phyloP scores from a whole-genome alignment of 2,888 invertebrate genomes.

The Agonopterix alstromeriana region DNA sequence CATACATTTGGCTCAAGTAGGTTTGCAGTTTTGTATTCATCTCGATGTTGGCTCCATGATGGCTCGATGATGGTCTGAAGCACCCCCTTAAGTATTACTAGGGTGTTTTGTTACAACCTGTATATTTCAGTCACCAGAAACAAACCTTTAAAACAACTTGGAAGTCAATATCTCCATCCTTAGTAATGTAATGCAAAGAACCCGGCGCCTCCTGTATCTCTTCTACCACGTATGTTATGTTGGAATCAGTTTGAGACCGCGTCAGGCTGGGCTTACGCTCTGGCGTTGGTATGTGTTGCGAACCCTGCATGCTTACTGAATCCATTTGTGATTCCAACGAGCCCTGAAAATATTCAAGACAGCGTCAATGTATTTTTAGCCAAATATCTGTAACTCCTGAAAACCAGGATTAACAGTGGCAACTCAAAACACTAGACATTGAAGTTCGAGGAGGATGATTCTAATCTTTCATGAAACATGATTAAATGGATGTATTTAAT shows the following conservation, averaged over 20 bases:
- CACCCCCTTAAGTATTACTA: too few relatives aligned
- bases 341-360: constrained; percentile 69
- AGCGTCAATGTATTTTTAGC: neutral
- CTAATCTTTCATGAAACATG: too few relatives aligned
- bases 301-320: constrained; percentile 80
- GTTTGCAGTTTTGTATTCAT: too few relatives aligned
- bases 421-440: too few relatives aligned
- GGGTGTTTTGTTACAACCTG: too few relatives aligned
- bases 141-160: constrained; percentile 92
- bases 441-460: too few relatives aligned
- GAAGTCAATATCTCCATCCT: constrained; percentile 95
- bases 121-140: constrained; percentile 13
- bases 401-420: too few relatives aligned
- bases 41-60: too few relatives aligned
- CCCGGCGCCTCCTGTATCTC: constrained; percentile 93
- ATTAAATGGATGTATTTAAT: too few relatives aligned
- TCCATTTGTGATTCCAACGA: constrained; percentile 92
- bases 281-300: constrained; percentile 73
- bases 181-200: constrained; percentile 93
- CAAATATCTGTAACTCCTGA: neutral
- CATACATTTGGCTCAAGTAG: too few relatives aligned
- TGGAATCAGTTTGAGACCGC: constrained; percentile 94
- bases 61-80: too few relatives aligned
- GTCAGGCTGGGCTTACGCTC: constrained; percentile 85
- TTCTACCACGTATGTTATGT: constrained; percentile 91